Evolutionary conservation across 2,888 invertebrate species (phyloP), one percentile per base, ranked within the genome.

Genomic region (Drosophila buzzatii): DNA sequence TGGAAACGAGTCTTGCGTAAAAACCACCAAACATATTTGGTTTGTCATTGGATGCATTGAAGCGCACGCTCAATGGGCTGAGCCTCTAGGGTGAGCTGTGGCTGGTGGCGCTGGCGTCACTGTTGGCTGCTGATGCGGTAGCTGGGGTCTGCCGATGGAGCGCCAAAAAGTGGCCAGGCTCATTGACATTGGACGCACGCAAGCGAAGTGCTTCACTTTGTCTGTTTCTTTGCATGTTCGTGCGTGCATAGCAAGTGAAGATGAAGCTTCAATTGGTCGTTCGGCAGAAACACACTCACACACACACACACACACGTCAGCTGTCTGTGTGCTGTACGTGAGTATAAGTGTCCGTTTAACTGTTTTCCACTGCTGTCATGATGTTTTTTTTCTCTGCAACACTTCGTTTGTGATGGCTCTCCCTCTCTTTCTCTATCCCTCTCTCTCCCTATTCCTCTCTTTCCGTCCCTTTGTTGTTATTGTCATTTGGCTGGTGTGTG

Each of bases 11-110:
- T 79, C 81, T 88, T 77, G 87, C 78, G 85, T 79, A 85, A 89
- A 89, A 91, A 90, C 91, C 91, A 92, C 91, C 86, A 91, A 91
- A 90, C 89, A 91, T 91, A 90, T 91, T 91, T 89, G 89, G 81
- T 84, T 85, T 87, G 89, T 90, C 86, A 90, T 88, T 90, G 85
- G 87, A 79, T 76, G 83, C 85, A 90, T 68, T 85, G 79, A 76
- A 76, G 81, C 90, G 85, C 68, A 73, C 70, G 57, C 69, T 68
- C 66, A 78, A 65, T 72, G 73, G 65, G 16, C 42, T 10, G 27
- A 35, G 65, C 44, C 42, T 10, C 47, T 14, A 3, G 44, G 20
- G 14, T 27, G 52, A 33, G 12, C 18, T 16, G 16, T 14, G 31
- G 39, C 51, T 18, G 37, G 23, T 27, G 51, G 27, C 5, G 9